Evolutionary conservation across 2,888 invertebrate species (phyloP).

Genomic region (Beris morrisii): DNA sequence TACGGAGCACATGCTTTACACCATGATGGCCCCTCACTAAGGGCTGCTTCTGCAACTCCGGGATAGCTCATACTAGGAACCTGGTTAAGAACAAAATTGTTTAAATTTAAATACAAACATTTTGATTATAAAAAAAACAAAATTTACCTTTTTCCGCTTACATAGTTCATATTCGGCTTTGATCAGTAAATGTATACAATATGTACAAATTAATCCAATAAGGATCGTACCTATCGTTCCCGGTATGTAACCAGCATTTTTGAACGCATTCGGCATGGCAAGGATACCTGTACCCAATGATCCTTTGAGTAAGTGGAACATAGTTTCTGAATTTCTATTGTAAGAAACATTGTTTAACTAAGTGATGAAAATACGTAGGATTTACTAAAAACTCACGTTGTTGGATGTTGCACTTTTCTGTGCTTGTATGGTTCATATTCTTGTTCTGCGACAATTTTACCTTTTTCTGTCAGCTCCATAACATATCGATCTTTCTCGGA

Average conservation of each 20-base stretch:
- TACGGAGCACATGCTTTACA: conserved; percentile 66
- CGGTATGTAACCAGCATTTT: conserved; percentile 64
- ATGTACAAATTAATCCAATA: conserved; percentile 87
- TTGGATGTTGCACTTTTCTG: conserved; percentile 68
- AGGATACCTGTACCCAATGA: conserved; percentile 92
- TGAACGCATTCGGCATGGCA: conserved; percentile 78
- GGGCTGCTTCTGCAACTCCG: conserved; percentile 74
- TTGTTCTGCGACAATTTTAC: conserved; percentile 47
- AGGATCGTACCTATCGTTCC: conserved; percentile 79
- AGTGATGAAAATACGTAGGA: background rate
- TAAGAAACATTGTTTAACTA: background rate
- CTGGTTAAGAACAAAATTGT: conserved; percentile 38
- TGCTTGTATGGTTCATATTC: conserved; percentile 71
- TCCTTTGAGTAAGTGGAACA: conserved; percentile 89
- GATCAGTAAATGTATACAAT: conserved; percentile 87
- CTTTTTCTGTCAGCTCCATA: conserved; percentile 53
- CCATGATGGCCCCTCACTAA: conserved; percentile 73
- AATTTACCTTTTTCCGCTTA: conserved; percentile 56
- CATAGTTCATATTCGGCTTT: conserved; percentile 64
- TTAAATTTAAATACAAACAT: background rate
- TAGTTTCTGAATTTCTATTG: conserved; percentile 78
- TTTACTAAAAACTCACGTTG: conserved; percentile 62
- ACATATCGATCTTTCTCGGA: conserved; percentile 41
- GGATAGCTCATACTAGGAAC: conserved; percentile 76
- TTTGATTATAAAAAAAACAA: conserved; percentile 6